Evolutionary conservation across 35 echinoderm and acorn worm genomes (phyloP).

Genomic region (Chiridota heheva): DNA sequence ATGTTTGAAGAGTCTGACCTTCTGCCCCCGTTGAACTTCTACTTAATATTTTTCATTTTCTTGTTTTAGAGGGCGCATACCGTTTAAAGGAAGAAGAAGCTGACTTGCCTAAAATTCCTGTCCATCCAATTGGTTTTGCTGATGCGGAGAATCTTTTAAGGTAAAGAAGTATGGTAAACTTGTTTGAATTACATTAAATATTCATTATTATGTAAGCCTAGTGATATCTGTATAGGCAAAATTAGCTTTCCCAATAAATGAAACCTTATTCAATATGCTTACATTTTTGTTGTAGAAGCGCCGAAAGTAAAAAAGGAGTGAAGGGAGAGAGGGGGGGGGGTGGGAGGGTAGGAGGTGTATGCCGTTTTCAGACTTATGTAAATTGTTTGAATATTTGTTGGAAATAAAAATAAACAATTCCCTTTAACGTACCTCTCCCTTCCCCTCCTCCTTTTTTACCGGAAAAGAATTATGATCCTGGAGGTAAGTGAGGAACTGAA

Average conservation of each 20-base stretch:
- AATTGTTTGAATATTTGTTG: too few relatives aligned
- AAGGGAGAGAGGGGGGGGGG: too few relatives aligned
- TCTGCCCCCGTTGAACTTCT: not conserved
- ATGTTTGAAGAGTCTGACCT: not conserved
- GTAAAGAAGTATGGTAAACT: conserved; percentile 1
- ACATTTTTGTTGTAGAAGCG: not conserved
- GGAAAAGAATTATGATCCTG: too few relatives aligned
- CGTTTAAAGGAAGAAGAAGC: conserved; percentile 44
- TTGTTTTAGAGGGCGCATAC: conserved; percentile 42
- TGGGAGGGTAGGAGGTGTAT: too few relatives aligned
- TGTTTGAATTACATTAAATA: not conserved
- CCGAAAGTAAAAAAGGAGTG: not conserved
- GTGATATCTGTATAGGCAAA: too few relatives aligned
- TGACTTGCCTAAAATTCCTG: conserved; percentile 56
- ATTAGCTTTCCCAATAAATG: too few relatives aligned
- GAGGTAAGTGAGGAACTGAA: too few relatives aligned
- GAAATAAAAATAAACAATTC: too few relatives aligned
- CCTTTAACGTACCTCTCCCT: too few relatives aligned
- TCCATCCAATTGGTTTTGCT: conserved; percentile 73
- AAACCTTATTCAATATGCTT: not conserved
- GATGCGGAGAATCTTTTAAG: conserved; percentile 71
- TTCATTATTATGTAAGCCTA: too few relatives aligned
- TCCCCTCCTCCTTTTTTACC: too few relatives aligned
- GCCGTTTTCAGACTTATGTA: too few relatives aligned
- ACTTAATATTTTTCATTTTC: not conserved